Evolutionary conservation across 1,140 invertebrate species (phyloP), one percentile per base, ranked within the genome.

Genomic region (Heterodera carotae): DNA sequence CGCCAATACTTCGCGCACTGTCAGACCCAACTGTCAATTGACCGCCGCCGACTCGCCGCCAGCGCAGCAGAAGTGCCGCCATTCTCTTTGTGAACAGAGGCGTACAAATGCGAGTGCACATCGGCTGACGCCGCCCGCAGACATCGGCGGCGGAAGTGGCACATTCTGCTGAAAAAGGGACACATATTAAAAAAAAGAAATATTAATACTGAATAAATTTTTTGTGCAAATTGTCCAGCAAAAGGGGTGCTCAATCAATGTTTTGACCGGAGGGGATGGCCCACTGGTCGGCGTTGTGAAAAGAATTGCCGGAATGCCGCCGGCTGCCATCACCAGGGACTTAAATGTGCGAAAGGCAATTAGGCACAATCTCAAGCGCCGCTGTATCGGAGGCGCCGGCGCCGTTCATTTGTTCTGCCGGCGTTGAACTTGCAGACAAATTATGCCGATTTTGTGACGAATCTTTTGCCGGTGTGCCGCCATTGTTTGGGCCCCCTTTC

Each of bases 401-500:
- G 10, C 36, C 71, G 31, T 69, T 18, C 27, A 18, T 39, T 8
- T 25, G 12, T 39, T 78, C 73, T 27, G 39, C 53, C 12, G 33
- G 69, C 36, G 48, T 33, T 43, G 34, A 12, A 33, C 36, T 53
- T 29, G n/a, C 34, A 53, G 77, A 67, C 12, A 36, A 29, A 64
- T 48, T 27, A 31, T 56, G 48, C 48, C 48, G 12, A 5, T 56
- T 56, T 56, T 56, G 31, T 25, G 27, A 43, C 7, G 56, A 15
- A 39, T 34, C 64, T n/a, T 81, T 79, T 5, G 70, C 64, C 33
- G 15, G 68, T n/a, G 33, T 82, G 27, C 31, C 43, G 27, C 48
- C 48, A 22, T 43, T 29, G 33, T 80, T 80, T 18, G 78, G 22
- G 0, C 73, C 60, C 7, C 71, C 79, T 70, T 88, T 88, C 96